Evolutionary conservation across 2,113 vertebrate genomes (phyloP).

Genomic region (Eclectus roratus): DNA sequence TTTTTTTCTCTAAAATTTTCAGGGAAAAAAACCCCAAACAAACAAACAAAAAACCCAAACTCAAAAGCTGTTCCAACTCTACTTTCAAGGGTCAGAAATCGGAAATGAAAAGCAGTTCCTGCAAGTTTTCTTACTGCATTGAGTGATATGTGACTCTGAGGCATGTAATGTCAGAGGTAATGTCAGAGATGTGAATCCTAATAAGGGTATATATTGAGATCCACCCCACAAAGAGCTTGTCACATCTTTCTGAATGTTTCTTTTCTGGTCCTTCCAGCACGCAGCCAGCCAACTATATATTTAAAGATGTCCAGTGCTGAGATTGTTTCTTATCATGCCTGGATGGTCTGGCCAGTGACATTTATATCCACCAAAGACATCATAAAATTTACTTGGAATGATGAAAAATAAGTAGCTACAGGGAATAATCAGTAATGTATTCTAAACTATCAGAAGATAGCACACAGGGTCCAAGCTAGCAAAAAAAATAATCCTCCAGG

Average conservation of each 20-base stretch:
- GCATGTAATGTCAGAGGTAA: neutral
- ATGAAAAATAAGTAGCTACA: neutral
- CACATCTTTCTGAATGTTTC: neutral
- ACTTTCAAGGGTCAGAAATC: neutral
- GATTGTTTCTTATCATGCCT: neutral
- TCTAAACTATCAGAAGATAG: neutral
- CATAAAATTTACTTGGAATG: neutral
- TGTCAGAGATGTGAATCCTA: neutral
- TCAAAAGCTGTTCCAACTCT: neutral
- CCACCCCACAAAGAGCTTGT: neutral
- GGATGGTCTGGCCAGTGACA: neutral
- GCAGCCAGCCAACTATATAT: neutral
- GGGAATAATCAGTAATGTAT: neutral
- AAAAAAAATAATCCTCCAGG: neutral
- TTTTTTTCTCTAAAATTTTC: neutral
- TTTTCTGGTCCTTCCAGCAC: neutral
- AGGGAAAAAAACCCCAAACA: neutral
- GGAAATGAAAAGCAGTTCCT: neutral
- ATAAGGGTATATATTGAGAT: neutral
- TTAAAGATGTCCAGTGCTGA: neutral
- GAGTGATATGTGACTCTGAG: neutral
- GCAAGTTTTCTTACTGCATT: fast-evolving
- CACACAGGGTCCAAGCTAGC: neutral
- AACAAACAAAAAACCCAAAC: neutral
- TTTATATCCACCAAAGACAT: neutral